Conservation (phyloP, 2,888 invertebrate species). For the Mesorhabditis spiculigera region DNA sequence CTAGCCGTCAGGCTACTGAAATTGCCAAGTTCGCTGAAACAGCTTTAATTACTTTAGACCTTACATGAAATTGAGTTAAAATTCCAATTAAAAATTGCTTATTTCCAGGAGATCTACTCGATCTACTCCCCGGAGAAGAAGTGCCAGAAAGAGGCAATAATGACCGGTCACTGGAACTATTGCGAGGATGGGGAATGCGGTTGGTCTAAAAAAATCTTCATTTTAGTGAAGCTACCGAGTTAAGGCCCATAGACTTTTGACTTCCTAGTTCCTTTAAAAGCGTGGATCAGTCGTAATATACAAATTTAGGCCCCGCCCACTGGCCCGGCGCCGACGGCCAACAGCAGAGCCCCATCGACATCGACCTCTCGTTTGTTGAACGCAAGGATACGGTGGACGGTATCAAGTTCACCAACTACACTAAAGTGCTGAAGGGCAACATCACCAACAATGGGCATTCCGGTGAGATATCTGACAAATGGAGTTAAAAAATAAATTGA, state of each 20-base stretch:
- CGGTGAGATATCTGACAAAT: slow-evolving; percentile 33
- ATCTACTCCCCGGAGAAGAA: background rate
- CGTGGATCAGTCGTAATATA: too few relatives aligned
- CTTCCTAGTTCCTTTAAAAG: too few relatives aligned
- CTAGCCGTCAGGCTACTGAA: too few relatives aligned
- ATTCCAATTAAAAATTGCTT: too few relatives aligned
- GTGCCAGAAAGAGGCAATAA: background rate
- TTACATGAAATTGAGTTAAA: too few relatives aligned
- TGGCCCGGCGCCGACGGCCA: slow-evolving; percentile 34
- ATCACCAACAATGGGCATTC: slow-evolving; percentile 55
- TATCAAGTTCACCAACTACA: slow-evolving; percentile 52
- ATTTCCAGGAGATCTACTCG: slow-evolving; percentile 4
- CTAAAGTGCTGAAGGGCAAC: slow-evolving; percentile 42
- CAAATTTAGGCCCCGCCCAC: slow-evolving; percentile 21
- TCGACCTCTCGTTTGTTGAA: slow-evolving; percentile 35
- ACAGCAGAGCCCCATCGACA: slow-evolving; percentile 52
- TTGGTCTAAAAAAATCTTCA: too few relatives aligned
- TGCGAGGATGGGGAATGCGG: slow-evolving; percentile 47
- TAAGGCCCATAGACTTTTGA: too few relatives aligned
- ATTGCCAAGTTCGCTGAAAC: too few relatives aligned
- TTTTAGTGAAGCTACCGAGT: too few relatives aligned
- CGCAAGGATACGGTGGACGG: slow-evolving; percentile 34
- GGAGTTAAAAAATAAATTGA: too few relatives aligned
- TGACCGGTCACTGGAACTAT: slow-evolving; percentile 43
- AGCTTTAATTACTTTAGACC: too few relatives aligned